Evolutionary conservation across 2,888 invertebrate species (phyloP).

Genomic region (Orthosia cruda): DNA sequence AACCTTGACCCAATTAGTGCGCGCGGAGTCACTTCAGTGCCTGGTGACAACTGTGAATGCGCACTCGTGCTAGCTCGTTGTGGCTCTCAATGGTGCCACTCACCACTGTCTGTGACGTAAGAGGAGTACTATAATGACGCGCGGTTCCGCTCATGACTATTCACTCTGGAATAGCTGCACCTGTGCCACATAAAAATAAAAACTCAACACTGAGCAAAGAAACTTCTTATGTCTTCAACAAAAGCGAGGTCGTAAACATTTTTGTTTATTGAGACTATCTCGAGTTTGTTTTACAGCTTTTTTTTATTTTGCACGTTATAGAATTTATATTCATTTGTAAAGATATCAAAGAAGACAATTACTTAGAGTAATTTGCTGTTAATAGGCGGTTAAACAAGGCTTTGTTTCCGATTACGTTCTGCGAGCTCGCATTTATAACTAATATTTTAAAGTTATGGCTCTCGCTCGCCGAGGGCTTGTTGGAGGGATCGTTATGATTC

Average conservation of each 20-base stretch:
- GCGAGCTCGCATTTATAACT: conserved; percentile 68
- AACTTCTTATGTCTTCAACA: conserved; percentile 29
- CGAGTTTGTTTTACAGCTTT: conserved; percentile 20
- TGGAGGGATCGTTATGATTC: conserved; percentile 70
- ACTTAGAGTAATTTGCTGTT: conserved; percentile 47
- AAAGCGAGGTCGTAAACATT: conserved; percentile 40
- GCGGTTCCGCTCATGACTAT: conserved; percentile 28
- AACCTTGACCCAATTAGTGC: conserved; percentile 73
- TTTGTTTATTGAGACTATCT: conserved; percentile 26
- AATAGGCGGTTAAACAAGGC: conserved; percentile 36
- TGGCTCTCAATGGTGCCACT: conserved; percentile 56
- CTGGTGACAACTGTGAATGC: conserved; percentile 65
- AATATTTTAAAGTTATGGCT: conserved; percentile 74
- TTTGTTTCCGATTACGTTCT: conserved; percentile 48
- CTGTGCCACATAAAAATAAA: conserved; percentile 38
- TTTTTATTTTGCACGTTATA: conserved; percentile 21
- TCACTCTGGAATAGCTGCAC: conserved; percentile 35
- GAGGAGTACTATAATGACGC: conserved; percentile 37
- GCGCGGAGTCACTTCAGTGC: conserved; percentile 58
- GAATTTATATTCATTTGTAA: background rate
- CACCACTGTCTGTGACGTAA: conserved; percentile 51
- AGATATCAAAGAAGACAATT: conserved; percentile 13
- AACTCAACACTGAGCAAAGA: conserved; percentile 21
- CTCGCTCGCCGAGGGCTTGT: conserved; percentile 53
- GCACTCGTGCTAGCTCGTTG: conserved; percentile 54